phyloP scores from a whole-genome alignment of 2,888 invertebrate genomes.

The Thymelicus sylvestris region DNA sequence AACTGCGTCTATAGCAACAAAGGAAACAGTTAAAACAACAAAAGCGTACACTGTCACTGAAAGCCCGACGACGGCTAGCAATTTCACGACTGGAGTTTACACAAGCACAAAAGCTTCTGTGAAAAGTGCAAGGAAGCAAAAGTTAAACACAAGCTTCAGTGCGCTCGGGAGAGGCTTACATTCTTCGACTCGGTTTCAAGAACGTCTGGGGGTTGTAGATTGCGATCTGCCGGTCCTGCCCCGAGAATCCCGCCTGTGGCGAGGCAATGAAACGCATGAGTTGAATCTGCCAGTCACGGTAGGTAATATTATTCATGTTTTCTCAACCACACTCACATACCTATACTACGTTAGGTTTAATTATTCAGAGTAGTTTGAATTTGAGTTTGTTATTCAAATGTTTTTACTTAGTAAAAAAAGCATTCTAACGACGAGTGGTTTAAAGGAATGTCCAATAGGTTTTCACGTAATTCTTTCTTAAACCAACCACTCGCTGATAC shows the following conservation, averaged over 20 bases:
- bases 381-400: background rate
- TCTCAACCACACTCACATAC: background rate
- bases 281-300: conserved; percentile 87
- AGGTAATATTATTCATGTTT: conserved; percentile 55
- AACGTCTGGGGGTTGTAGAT: conserved; percentile 86
- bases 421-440: no score
- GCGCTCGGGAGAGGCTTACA: conserved; percentile 59
- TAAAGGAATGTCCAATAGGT: no score
- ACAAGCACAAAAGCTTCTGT: conserved; percentile 66
- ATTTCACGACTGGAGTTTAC: conserved; percentile 66
- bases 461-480: no score
- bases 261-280: conserved; percentile 89
- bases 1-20: conserved; percentile 67
- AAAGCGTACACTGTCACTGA: conserved; percentile 64
- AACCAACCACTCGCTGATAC: no score
- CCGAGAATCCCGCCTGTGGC: conserved; percentile 87
- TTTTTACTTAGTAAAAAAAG: no score
- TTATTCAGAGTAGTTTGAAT: background rate
- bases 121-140: conserved; percentile 77
- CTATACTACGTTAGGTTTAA: background rate
- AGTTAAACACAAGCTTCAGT: conserved; percentile 73
- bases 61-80: conserved; percentile 60
- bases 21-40: conserved; percentile 69
- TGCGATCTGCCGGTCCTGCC: conserved; percentile 88
- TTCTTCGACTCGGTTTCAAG: conserved; percentile 83